These are phyloP conservation scores for Phoeniculus purpureus DNA, from an alignment of 2,797 vertebrate genomes.

Conservation along the genomic window DNA sequence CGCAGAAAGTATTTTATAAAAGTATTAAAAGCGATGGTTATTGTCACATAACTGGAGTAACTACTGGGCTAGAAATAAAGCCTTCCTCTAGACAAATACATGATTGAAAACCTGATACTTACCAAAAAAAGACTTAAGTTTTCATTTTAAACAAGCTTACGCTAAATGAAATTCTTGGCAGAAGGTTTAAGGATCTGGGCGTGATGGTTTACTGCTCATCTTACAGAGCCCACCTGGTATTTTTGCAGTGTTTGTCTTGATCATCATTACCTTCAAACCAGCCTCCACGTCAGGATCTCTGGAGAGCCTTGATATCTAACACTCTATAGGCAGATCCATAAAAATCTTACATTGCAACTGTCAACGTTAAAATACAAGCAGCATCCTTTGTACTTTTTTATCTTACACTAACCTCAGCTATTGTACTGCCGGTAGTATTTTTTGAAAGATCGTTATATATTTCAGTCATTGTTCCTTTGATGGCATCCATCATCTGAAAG, in stretches of 20 bases:
- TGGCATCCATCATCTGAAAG: constrained; percentile 95
- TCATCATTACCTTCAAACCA: background rate
- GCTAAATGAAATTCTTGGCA: background rate
- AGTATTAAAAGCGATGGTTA: background rate
- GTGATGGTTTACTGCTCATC: background rate
- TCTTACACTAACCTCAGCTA: constrained; percentile 86
- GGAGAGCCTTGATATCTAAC: background rate
- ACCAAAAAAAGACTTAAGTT: background rate
- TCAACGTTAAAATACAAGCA: background rate
- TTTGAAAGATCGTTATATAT: constrained; percentile 98
- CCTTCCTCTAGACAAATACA: background rate
- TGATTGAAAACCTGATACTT: background rate
- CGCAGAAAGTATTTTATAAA: background rate
- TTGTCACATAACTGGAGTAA: background rate
- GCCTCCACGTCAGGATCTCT: background rate
- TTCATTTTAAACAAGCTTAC: background rate
- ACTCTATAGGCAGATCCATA: background rate
- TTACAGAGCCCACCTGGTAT: background rate
- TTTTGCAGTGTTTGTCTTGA: background rate
- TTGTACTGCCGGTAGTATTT: constrained; percentile 95
- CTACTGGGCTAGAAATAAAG: background rate
- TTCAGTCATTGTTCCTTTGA: constrained; percentile 99
- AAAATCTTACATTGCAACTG: background rate
- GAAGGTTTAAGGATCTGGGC: background rate
- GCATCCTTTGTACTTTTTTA: background rate